Base-by-base conservation (phyloP, 2,797 vertebrate genomes). In the Lacerta viridis region DNA sequence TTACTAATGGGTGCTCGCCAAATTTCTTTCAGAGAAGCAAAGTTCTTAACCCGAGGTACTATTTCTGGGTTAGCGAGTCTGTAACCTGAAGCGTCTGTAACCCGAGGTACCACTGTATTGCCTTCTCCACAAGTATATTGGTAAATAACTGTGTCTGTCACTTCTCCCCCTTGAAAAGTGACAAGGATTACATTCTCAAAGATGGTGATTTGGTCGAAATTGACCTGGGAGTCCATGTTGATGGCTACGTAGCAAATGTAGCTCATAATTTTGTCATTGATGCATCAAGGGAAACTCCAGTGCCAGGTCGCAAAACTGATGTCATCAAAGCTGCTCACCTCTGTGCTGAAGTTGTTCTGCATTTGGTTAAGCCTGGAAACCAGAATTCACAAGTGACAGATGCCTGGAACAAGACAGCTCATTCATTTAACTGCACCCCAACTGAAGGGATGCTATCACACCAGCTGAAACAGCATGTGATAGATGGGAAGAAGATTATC, bases 361-460 rank as follows among this genome's bases (percentile, higher is more conserved):
- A 99, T 78, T 96, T 99, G 55, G 99, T 99, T 87, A 99, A 99
- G 93, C 99, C 99, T 71, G 99, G 99, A 61, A 99, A 99, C 92
- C 98, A 99, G 99, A 99, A 99, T 96, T 96, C 98, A 29, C 98
- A 99, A 96, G 98, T 99, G 95, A 99, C 99, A 71, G 98, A 99
- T 87, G 98, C 98, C 83, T 99, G 99, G 99, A 99, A 98, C 97
- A 99, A 99, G 97, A 99, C 99, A 33, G 98, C 98, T 36, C 98
- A 99, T 94, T 98, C 99, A 78, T 99, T 99, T 96, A 99, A 99
- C 95, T 99, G 99, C 97, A 97, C 98, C 1, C 97, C 98, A 43
- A 98, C 99, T 3, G 99, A 99, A 97, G 99, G 98, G 88, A 99
- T 99, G 99, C 95, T 99, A 91, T 99, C 99, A 6, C 98, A 99